Evolutionary conservation across 2,888 invertebrate species (phyloP), one percentile per base, ranked within the genome.

Genomic region (Erebia palarica): DNA sequence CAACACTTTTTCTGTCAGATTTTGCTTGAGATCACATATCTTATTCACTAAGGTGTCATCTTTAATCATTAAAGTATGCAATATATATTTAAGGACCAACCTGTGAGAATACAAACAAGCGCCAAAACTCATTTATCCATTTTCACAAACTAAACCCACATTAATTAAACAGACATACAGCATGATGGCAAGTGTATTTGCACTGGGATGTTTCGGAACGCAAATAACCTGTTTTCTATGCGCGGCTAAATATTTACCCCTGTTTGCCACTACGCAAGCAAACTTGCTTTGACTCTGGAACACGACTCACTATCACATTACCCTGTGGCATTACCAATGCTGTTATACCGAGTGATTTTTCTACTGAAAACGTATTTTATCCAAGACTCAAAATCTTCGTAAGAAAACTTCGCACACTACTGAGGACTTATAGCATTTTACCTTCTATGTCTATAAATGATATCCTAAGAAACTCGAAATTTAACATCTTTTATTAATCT

Each of bases 251-350:
- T 87, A 89, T 90, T 89, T 89, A 82, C 85, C 74, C 79, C 76
- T 81, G 81, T 84, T 81, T 85, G 80, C 86, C 84, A 81, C 87
- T 88, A 85, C 86, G 89, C 85, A 89, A 86, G 88, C 85, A 85
- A 79, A 83, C 83, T 81, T 80, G 79, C 86, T 86, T 84, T 86
- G 85, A 86, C 79, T 82, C 75, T 72, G 76, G 75, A 72, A 74
- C 77, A 75, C 71, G 57, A 65, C 18, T 57, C 14, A 42, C 66
- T 66, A 57, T 66, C 76, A 75, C 75, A 78, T 81, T 82, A 80
- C 78, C 80, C 67, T 75, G 74, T 80, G 76, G 75, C 75, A 78
- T 81, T 82, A 80, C 78, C 81, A 75, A 81, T 78, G 77, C 77
- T 80, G 79, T 79, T 78, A 79, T 82, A 78, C 78, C 75, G 68